Evolutionary conservation across 2,113 vertebrate species (phyloP), one percentile per base, ranked within the genome.

Genomic region (Alexandromys fortis): DNA sequence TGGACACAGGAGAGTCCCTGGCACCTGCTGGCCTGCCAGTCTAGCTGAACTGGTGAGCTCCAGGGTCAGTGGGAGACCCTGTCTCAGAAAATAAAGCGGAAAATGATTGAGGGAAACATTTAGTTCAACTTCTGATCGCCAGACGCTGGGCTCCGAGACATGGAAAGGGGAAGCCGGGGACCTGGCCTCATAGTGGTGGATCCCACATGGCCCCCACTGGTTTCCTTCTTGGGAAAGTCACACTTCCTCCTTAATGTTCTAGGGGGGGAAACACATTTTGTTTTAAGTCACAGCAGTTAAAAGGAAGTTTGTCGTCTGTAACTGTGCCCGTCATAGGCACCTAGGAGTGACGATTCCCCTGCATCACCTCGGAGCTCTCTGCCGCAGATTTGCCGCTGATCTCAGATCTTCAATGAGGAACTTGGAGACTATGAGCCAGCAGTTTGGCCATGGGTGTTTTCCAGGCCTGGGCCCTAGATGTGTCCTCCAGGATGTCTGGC

Each of bases 121-220:
- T 4, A 45, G 38, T 28, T 61, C 81, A 85, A 85, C 58, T 42
- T 33, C 38, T 68, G 63, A 30, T 68, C 42, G 7, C 42, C 42
- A 68, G 28, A 47, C 12, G 19, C 16, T 16, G 7, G 58, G 4
- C 81, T 63, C 58, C 11, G n/a, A 63, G n/a, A 63, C 26, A 17
- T 3, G 17, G 52, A 33, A 47, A 61, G 38, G n/a, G 91, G 76
- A 26, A 65, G 28, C 26, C 45, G 0, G 0, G 33, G 70, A 26
- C 16, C 19, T 28, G 24, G 10, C 58, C 35, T 45, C 38, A 24
- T 0, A 1, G 0, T 3, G 5, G 9, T 33, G 0, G 7, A 1
- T 1, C 19, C 7, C 21, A 9, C 35, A 1, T 21, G 1, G 0
- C 2, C 65, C 47, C 17, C 0, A 1, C 11, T 0, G 33, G 24